Evolutionary conservation across 2,888 invertebrate species (phyloP), one percentile per base, ranked within the genome.

Genomic region (Pristionchus arcanus): DNA sequence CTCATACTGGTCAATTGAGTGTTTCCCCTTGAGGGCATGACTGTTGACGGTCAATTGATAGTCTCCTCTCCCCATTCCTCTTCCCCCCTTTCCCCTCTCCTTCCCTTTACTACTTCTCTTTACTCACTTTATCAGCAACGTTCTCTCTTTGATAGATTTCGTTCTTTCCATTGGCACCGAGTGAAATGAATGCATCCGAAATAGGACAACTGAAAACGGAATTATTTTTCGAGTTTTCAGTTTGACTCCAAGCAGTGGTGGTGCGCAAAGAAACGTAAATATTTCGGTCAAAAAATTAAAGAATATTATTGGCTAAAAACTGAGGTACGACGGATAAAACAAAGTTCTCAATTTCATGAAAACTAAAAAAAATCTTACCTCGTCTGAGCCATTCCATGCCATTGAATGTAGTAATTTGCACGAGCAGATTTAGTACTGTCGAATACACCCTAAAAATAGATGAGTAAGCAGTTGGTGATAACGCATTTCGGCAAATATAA

Each of bases 311-410:
- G 15, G 25, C 16, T 7, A 59, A 59, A 21, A 59, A 21, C 13
- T 59, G 15, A 7, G 4, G 59, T 21, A 42, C 42, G 9, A 42
- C 42, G 42, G 42, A 9, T 9, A 42, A 42, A 9, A 5, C 9
- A 9, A 11, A 49, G 42, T 49, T 49, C 13, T 49, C 42, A 49
- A 49, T 63, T 63, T n/a, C 34, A 83, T 11, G 49, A 83, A 83
- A 16, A n/a, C 0, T 25, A 31, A 2, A 11, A 49, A 28, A 71
- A 19, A 42, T 16, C 66, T 7, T 0, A 89, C 89, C 81, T 89
- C 15, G 83, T 83, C 63, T 81, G n/a, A 5, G 89, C 81, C 89
- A 89, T 89, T 81, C 89, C 89, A n/a, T 89, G 89, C 89, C 89
- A 89, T n/a, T 89, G 89, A 77, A 83, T 77, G 66, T 66, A 83